A percentile compares a stretch with the other conserved stretches of the same genome.
Evolutionary conservation across 2,888 invertebrate species (phyloP).

Genomic region (Drosophila incognita): DNA sequence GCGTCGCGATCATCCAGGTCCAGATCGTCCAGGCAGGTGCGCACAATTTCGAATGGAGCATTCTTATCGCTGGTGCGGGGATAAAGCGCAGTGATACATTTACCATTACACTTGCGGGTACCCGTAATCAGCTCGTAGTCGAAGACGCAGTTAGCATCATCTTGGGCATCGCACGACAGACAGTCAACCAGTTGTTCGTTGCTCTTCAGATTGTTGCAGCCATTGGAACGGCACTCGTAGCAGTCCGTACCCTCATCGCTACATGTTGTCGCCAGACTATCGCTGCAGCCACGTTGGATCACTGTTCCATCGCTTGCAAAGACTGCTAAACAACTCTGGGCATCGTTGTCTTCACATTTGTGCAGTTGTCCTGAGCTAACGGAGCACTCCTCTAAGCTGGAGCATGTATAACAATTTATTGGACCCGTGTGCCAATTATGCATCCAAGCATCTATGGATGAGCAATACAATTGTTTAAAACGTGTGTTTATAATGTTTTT

Average conservation of each 20-base stretch:
- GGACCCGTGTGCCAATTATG: constrained; percentile 72
- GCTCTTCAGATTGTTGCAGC: constrained; percentile 72
- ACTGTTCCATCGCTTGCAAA: constrained; percentile 61
- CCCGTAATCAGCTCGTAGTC: constrained; percentile 57
- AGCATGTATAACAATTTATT: constrained; percentile 73
- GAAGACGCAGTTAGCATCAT: constrained; percentile 61
- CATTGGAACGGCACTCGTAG: constrained; percentile 78
- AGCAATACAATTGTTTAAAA: background rate
- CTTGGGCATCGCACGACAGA: constrained; percentile 69
- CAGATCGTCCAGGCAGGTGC: constrained; percentile 81
- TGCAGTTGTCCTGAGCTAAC: constrained; percentile 49
- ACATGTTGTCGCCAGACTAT: constrained; percentile 56
- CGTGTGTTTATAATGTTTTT: background rate
- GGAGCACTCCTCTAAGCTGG: constrained; percentile 58
- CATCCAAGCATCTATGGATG: constrained; percentile 53
- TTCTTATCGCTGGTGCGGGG: constrained; percentile 64
- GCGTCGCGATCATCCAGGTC: constrained; percentile 70
- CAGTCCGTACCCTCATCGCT: constrained; percentile 49
- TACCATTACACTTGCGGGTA: constrained; percentile 66
- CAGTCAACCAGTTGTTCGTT: constrained; percentile 70
- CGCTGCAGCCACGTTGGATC: constrained; percentile 74
- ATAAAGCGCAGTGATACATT: constrained; percentile 81
- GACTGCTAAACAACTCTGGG: constrained; percentile 71
- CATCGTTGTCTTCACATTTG: constrained; percentile 62
- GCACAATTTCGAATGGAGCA: constrained; percentile 70